Base-by-base conservation (phyloP, 2,888 invertebrate genomes). In the Ariolimax columbianus region DNA sequence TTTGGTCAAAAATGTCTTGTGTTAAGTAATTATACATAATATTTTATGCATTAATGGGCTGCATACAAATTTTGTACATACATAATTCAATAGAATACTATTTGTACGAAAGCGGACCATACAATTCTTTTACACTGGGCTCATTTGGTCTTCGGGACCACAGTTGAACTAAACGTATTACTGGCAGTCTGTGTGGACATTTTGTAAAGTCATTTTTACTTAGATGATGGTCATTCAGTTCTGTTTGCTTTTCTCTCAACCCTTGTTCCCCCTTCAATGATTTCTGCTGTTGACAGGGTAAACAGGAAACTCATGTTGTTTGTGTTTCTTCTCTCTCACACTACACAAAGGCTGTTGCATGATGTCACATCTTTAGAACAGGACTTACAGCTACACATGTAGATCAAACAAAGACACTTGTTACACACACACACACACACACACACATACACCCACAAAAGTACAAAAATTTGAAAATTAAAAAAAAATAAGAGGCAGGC, bases 401-500 rank as follows among this genome's bases (percentile, higher is more conserved):
- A 83, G 51, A 81, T 51, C 26, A 72, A 51, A 81, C 43, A 77
- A 43, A 77, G 7, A 68, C 77, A 63, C 63, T 47, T 55, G 73
- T 51, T 36, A 83, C 83, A 43, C 59, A 77, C 75, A 75, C 51
- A 82, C 82, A 82, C n/a, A 82, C 77, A 77, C 72, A 80, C 78
- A 78, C 63, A 38, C n/a, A 59, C 30, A 47, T 9, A 47, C 47
- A 47, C 47, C 68, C 80, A 66, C 6, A 77, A 43, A 83, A 77
- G 83, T 77, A 77, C 73, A 83, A 73, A 83, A 83, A 83, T 40
- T 77, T 23, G 36, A 59, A 72, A 63, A 47, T 23, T 26, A 40
- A 75, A 75, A n/a, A 43, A 43, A n/a, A 43, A 73, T 7, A 43
- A 47, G 43, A 43, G 73, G n/a, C 47, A 68, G 40, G 77, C 40